Evolutionary conservation across 2,113 vertebrate species (phyloP).

Genomic region (Prionailurus bengalensis): DNA sequence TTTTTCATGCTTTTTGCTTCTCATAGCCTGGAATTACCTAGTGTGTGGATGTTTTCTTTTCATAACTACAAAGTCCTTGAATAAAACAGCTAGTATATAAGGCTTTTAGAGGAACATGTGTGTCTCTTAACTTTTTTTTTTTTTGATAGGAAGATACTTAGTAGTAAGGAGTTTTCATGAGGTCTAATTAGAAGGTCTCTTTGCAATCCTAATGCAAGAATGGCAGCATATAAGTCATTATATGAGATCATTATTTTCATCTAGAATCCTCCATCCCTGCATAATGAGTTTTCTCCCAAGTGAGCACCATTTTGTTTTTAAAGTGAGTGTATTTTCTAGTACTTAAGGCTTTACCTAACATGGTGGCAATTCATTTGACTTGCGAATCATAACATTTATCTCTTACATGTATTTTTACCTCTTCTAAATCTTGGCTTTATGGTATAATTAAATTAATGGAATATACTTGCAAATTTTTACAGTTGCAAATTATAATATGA

Average conservation of each 20-base stretch:
- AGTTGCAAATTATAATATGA: conserved; percentile 59
- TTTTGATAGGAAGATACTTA: conserved; percentile 69
- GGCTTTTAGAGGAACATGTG: conserved; percentile 44
- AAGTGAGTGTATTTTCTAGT: conserved; percentile 60
- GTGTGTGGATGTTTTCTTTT: conserved; percentile 57
- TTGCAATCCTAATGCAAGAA: conserved; percentile 77
- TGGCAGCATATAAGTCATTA: conserved; percentile 70
- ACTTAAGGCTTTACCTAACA: conserved; percentile 64
- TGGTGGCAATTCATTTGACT: conserved; percentile 41
- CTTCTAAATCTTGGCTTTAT: conserved; percentile 30
- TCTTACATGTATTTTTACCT: conserved; percentile 69
- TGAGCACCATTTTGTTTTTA: conserved; percentile 59
- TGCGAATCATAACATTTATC: conserved; percentile 75
- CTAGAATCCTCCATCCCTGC: conserved; percentile 20
- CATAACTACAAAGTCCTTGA: conserved; percentile 49
- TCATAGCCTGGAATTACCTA: conserved; percentile 22
- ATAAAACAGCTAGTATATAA: conserved; percentile 50
- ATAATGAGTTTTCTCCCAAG: conserved; percentile 35
- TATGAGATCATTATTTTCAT: conserved; percentile 78
- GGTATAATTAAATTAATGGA: conserved; percentile 52
- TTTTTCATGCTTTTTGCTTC: conserved; percentile 72
- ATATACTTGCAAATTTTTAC: conserved; percentile 23
- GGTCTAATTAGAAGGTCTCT: conserved; percentile 70
- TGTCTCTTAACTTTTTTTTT: conserved; percentile 50
- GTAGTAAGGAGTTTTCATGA: conserved; percentile 73